Evolutionary conservation across 2,113 vertebrate genomes (phyloP), one percentile per base, ranked within the genome.

Genomic region (Colistium nudipinnis): DNA sequence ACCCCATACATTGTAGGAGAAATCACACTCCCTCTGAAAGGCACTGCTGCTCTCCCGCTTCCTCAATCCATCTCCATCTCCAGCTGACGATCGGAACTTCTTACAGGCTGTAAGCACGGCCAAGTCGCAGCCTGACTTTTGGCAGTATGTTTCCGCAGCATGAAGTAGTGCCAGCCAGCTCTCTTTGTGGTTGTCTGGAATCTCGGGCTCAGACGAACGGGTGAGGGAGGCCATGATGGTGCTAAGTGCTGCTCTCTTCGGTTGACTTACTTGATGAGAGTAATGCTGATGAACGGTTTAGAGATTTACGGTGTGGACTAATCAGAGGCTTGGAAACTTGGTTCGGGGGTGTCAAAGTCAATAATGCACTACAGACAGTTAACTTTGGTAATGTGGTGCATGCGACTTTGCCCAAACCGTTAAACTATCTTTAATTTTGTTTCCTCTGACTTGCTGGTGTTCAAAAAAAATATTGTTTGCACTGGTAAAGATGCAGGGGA

Each of bases 121-220:
- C 76, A 96, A 79, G 63, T 97, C 96, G 0, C 94, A 95, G 78
- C 96, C 96, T 0, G 96, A 95, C 72, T 92, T 94, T 68, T 95
- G 93, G 79, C 93, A 93, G 76, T 96, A 97, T 1, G 84, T 79
- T 54, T 97, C 96, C 0, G 94, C 95, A 0, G 94, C 94, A 25
- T 93, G 91, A 25, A 97, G 88, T 7, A 97, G 89, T 0, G 90
- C 94, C 81, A 93, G 89, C 96, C 96, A 97, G 92, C 92, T 95
- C 76, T 95, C 95, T 72, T 27, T 93, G 90, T 95, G 95, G 89
- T 95, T 95, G 85, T 95, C 95, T 27, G 93, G 93, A 90, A 96
- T 89, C 61, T 94, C 93, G 0, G 90, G 88, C 38, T 91, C 81
- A 0, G 84, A 82, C 17, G 76, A 85, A 61, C 89, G 86, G 48